Percentiles rank a stretch among this genome's conserved stretches.
phyloP scores from a whole-genome alignment of 2,797 vertebrate genomes.

The Sparidentex hasta region DNA sequence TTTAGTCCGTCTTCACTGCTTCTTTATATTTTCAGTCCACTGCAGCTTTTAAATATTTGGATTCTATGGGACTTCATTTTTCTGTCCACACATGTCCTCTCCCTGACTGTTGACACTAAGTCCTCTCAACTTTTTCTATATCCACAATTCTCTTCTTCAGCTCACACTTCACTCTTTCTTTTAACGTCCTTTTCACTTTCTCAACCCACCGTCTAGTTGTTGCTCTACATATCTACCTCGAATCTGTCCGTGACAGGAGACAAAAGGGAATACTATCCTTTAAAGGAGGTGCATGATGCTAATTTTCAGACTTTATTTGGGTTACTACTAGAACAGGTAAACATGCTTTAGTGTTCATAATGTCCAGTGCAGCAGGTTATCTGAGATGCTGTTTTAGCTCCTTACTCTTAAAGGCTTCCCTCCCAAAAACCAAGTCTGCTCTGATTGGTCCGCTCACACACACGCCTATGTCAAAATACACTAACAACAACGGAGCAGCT shows the following conservation, averaged over 20 bases:
- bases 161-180: background rate
- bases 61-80: background rate
- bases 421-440: no score
- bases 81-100: background rate
- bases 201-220: background rate
- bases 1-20: constrained; percentile 26
- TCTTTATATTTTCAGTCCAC: constrained; percentile 10
- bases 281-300: no score
- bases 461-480: no score
- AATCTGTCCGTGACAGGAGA: constrained; percentile 12
- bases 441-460: no score
- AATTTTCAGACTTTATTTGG: no score
- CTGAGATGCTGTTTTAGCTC: no score
- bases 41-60: constrained; percentile 15
- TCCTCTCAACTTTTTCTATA: background rate
- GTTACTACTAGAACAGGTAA: no score
- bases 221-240: background rate
- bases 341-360: no score
- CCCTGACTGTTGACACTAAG: background rate
- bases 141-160: constrained; percentile 1
- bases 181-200: background rate
- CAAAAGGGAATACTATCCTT: background rate
- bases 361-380: no score
- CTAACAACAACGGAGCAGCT: no score
- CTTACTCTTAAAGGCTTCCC: no score